Percentiles rank a stretch among this genome's conserved stretches.
These are phyloP conservation scores for Argopecten irradians DNA, from an alignment of 1,140 invertebrate species.

Conservation along the genomic window DNA sequence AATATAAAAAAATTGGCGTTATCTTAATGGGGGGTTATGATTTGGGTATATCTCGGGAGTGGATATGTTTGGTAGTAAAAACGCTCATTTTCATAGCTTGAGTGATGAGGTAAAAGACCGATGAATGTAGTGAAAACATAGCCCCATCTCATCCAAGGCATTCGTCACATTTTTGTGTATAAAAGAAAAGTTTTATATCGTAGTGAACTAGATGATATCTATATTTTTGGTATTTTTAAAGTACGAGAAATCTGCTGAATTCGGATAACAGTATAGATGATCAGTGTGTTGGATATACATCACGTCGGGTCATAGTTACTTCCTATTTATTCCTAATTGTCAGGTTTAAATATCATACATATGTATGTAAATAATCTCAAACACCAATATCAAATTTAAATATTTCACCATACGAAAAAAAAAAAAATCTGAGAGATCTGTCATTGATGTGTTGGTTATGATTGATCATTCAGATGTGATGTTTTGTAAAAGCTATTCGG, in stretches of 20 bases:
- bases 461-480: background rate
- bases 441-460: background rate
- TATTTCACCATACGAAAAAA: background rate
- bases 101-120: background rate
- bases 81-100: background rate
- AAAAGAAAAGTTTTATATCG: conserved; percentile 4
- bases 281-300: background rate
- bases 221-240: conserved; percentile 19
- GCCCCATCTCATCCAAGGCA: background rate
- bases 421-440: background rate
- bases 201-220: conserved; percentile 18
- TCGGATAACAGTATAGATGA: background rate
- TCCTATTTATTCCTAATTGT: background rate
- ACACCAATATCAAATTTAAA: background rate
- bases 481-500: background rate
- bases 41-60: background rate
- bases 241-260: background rate
- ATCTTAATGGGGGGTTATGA: background rate
- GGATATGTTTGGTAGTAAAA: background rate
- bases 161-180: background rate
- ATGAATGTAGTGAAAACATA: background rate
- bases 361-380: too few species aligned
- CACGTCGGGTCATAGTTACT: background rate
- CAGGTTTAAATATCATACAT: background rate
- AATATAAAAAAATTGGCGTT: background rate